Base-by-base conservation (phyloP, 2,113 vertebrate genomes). In the Heliornis fulica region DNA sequence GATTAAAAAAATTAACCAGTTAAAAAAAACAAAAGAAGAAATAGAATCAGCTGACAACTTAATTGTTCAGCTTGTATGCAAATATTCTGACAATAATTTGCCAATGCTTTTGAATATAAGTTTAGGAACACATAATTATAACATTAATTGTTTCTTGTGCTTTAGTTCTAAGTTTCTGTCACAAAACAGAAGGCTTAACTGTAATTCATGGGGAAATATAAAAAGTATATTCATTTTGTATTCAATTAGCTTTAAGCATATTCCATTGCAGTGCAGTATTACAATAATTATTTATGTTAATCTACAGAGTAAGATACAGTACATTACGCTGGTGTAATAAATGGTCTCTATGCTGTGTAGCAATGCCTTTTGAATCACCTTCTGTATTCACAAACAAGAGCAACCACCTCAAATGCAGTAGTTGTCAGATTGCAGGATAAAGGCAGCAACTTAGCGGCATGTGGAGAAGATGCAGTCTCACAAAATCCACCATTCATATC, bases 91-190 rank as follows among this genome's bases (percentile, higher is more conserved):
- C 87, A 97, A 97, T 91, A 94, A 94, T 90, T 54, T 79, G 89
- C 74, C 75, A 83, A 81, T 95, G 88, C 91, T 72, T 78, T 93
- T 92, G 78, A 96, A 88, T 91, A 80, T 93, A 92, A 87, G 83
- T 89, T 94, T 85, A 91, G 90, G 93, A 90, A 96, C 34, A 88
- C 78, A 63, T 92, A 79, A 91, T 93, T 97, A 96, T 94, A 95
- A 94, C 84, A 93, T 96, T 96, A 97, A 95, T 97, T 97, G 92
- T 96, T 97, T 93, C 96, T 96, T 84, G 50, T 90, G 61, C 94
- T 96, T 93, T 97, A 96, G 97, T 97, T 96, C 87, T 93, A 96
- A 76, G 92, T 95, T 97, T 97, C 94, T 97, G 95, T 97, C 96
- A 96, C 91, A 96, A 97, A 97, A 91, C 87, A 97, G 87, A 96